Base-by-base conservation (phyloP, 2,888 invertebrate species). In the Chrysotoxum bicinctum region DNA sequence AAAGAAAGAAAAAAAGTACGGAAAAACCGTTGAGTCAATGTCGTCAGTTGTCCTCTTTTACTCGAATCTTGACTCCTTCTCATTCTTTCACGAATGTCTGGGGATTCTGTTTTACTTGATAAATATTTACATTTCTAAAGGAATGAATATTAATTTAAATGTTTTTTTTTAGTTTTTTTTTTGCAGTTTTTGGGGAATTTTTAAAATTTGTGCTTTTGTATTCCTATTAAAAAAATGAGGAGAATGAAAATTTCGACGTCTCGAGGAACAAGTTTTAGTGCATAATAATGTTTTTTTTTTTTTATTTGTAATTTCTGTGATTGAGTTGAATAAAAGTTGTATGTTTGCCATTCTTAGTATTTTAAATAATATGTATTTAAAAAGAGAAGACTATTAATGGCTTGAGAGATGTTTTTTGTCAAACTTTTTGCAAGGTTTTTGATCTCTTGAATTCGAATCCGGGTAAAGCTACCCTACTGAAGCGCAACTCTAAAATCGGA, bases 131-230 rank as follows among this genome's bases (percentile, higher is more conserved):
- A 48, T 45, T 45, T 40, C 45, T 19, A 21, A 52, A 35, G 60
- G 62, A 66, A 70, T 76, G 81, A 76, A 76, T 81, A 72, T 81
- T 81, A 81, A 81, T 76, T 81, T 76, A 76, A 81, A 81, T 81
- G 70, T 70, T 81, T 70, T 76, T n/a, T 70, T 40, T 81, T 70
- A 72, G 70, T 76, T 81, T 70, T 48, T 64, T n/a, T 26, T 58
- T 70, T 32, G 32, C 58, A 81, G 64, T 81, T 66, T 8, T 58
- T 58, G 19, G 21, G 40, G 52, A 66, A 66, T 50, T 30, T 62
- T 43, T 16, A 7, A 35, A 35, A 35, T 35, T n/a, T n/a, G n/a
- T 80, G 45, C 60, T 54, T 62, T 9, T n/a, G n/a, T n/a, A n/a
- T n/a, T n/a, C n/a, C n/a, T n/a, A n/a, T n/a, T n/a, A n/a, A n/a